Percentiles rank a stretch among this genome's conserved stretches.
Conservation (phyloP, 2,888 invertebrate species). For the Drosophila paramelanica region DNA sequence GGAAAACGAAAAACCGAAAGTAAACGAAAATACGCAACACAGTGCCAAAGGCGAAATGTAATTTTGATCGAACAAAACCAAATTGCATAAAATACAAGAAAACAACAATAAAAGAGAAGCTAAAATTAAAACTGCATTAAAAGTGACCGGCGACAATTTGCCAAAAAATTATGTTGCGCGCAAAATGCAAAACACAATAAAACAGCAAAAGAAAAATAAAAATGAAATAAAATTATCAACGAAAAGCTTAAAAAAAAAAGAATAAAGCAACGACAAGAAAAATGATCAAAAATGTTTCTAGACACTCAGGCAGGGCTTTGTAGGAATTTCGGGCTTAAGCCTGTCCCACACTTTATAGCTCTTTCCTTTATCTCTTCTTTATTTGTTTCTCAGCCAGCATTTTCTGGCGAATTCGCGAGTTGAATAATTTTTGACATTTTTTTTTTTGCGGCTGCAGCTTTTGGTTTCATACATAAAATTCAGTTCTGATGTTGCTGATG, state of each 20-base stretch:
- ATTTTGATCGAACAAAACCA: constrained; percentile 16
- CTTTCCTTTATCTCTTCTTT: constrained; percentile 20
- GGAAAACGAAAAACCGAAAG: constrained; percentile 5
- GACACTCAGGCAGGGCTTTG: constrained; percentile 13
- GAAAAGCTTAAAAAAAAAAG: constrained; percentile 7
- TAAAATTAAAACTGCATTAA: neutral
- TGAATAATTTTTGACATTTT: constrained; percentile 14
- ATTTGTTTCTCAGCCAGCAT: constrained; percentile 28
- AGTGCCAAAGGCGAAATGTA: constrained; percentile 13
- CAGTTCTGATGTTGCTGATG: constrained; percentile 41
- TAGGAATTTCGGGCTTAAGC: constrained; percentile 24
- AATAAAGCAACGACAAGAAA: constrained; percentile 2
- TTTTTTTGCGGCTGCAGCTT: constrained; percentile 26
- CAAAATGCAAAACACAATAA: constrained; percentile 22
- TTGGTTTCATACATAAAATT: constrained; percentile 34
- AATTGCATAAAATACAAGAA: constrained; percentile 1
- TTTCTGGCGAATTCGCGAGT: constrained; percentile 56
- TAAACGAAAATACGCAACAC: neutral
- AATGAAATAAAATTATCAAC: constrained; percentile 11
- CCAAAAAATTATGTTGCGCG: constrained; percentile 30
- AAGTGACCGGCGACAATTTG: constrained; percentile 14
- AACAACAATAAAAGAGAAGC: neutral
- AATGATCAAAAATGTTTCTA: neutral
- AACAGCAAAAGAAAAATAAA: neutral
- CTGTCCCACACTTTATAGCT: constrained; percentile 13